Evolutionary conservation across 2,113 vertebrate genomes (phyloP), one percentile per base, ranked within the genome.

Genomic region (Willisornis vidua): DNA sequence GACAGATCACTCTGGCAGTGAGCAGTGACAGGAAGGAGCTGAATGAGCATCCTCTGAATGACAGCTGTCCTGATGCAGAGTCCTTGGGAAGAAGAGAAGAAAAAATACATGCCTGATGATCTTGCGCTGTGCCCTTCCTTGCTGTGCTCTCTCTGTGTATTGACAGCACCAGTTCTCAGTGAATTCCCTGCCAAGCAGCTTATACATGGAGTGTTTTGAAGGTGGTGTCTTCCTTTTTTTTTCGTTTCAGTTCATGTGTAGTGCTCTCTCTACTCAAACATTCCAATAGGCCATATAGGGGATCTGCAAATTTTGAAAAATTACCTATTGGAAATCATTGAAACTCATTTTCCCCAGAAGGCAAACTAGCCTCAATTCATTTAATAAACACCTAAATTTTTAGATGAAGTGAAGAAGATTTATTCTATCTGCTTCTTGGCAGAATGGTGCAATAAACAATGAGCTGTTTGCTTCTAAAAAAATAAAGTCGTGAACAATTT

Each of bases 91-190:
- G 71, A 28, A 39, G 45, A 23, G 35, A 48, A 26, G 26, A 73
- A 48, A 16, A 1, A 4, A 14, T 17, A 35, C 0, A 1, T 0
- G 3, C 45, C 28, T 35, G 57, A 10, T 1, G 0, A 4, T 14
- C 16, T 31, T 28, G 11, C 3, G 5, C 25, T 2, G 0, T 43
- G 58, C 10, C 55, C 49, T 94, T 61, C 31, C 0, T 6, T 20
- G 18, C 58, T 37, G 19, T 15, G 58, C 48, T 59, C 9, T 25
- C 22, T 25, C 14, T 3, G 9, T 9, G 19, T 57, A 52, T 58
- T 55, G 49, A 37, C 41, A 55, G 59, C 0, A 0, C 33, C 20
- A 10, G 35, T 20, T 73, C 54, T 57, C 0, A 0, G 4, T 33
- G 12, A 35, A 35, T 71, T 78, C 67, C 52, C 35, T 49, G 35